Conservation (phyloP, 2,113 vertebrate genomes). For the Mystacornis crossleyi region DNA sequence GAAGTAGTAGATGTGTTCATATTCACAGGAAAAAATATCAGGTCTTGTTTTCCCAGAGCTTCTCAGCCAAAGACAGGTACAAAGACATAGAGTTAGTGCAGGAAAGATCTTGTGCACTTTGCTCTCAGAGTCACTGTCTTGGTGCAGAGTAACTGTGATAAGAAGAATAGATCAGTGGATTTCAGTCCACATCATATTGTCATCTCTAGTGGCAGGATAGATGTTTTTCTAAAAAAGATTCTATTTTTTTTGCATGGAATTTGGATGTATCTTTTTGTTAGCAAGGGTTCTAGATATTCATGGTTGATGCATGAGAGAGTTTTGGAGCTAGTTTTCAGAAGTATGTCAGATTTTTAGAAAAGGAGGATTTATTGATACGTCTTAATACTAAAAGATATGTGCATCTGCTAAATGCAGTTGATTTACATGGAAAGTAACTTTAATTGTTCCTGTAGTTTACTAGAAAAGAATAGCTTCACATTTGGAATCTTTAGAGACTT, state of each 20-base stretch:
- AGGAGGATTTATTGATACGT: background rate
- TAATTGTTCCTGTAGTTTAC: background rate
- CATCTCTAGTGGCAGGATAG: background rate
- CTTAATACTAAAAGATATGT: background rate
- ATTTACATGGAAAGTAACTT: background rate
- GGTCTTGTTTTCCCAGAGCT: background rate
- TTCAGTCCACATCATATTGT: background rate
- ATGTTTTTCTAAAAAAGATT: background rate
- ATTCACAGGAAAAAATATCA: background rate
- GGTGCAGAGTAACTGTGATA: background rate
- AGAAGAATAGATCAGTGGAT: accelerated
- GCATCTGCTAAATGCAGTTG: background rate
- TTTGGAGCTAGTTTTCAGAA: background rate
- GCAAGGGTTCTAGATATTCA: background rate
- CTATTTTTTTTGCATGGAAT: background rate
- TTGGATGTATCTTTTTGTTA: background rate
- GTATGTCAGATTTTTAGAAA: background rate
- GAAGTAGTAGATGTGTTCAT: background rate
- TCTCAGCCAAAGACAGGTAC: background rate
- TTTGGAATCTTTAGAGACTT: background rate
- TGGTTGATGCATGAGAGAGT: background rate
- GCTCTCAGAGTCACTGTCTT: background rate
- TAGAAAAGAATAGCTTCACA: background rate
- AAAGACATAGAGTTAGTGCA: background rate
- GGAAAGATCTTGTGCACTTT: background rate